Evolutionary conservation across 1,140 invertebrate genomes (phyloP).

Genomic region (Eriocheir sinensis): DNA sequence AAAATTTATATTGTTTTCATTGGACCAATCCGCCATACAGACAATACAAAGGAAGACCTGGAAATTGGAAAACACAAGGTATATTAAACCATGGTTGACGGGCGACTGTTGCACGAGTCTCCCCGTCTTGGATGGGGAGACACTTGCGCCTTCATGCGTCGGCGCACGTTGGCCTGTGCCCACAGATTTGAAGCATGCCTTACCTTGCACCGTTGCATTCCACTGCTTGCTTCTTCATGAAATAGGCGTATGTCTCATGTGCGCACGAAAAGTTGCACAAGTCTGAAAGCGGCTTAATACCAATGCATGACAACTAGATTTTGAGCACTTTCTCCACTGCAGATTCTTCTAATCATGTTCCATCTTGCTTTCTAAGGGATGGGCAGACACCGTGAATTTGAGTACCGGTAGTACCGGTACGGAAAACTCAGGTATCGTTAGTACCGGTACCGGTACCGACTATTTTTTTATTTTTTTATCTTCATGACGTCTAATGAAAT

Average conservation of each 20-base stretch:
- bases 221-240: constrained; percentile 34
- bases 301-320: too few species aligned
- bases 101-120: constrained; percentile 48
- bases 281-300: constrained; percentile 33
- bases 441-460: too few species aligned
- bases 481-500: too few species aligned
- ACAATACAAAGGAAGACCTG: not conserved
- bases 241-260: constrained; percentile 41
- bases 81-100: too few species aligned
- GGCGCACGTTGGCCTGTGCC: constrained; percentile 40
- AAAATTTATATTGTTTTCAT: not conserved
- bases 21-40: not conserved
- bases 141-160: constrained; percentile 33
- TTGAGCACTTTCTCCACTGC: too few species aligned
- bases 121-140: constrained; percentile 38
- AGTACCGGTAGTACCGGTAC: too few species aligned
- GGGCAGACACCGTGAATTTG: too few species aligned
- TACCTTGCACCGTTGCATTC: not conserved
- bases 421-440: too few species aligned
- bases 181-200: constrained; percentile 19
- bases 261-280: constrained; percentile 49
- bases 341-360: too few species aligned
- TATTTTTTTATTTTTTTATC: too few species aligned
- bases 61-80: too few species aligned
- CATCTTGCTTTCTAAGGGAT: too few species aligned